Conservation (phyloP, 30 jellyfish, hydroid and myxozoan genomes). For the Cassiopea xamachana region DNA sequence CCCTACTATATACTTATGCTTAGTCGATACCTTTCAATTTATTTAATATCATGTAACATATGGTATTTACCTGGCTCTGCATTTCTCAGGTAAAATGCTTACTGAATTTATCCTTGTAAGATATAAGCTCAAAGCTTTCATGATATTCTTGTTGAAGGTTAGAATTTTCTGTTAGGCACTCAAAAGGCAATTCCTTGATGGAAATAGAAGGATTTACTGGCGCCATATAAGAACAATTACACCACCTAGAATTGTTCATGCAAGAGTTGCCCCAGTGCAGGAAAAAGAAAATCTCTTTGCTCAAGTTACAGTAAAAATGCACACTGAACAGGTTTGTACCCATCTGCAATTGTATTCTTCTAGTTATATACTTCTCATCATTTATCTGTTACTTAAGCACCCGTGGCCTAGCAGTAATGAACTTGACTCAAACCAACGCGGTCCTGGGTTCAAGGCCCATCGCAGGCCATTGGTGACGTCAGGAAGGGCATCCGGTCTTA, state of each 20-base stretch:
- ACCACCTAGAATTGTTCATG: conserved; percentile 89
- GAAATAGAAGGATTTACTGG: conserved; percentile 74
- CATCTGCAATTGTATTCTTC: background rate
- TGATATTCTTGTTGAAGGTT: background rate
- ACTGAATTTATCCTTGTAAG: too few species aligned
- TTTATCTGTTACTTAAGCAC: background rate
- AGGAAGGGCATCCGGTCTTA: too few species aligned
- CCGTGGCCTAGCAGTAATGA: too few species aligned
- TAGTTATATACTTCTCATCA: background rate
- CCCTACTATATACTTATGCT: too few species aligned
- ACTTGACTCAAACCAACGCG: too few species aligned
- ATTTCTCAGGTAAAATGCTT: too few species aligned
- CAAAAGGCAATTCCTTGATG: conserved; percentile 50
- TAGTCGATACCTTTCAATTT: too few species aligned
- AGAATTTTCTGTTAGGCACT: conserved; percentile 53
- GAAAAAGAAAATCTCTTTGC: conserved; percentile 84
- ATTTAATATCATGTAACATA: too few species aligned
- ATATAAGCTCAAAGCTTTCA: background rate
- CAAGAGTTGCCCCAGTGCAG: conserved; percentile 80
- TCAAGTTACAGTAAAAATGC: conserved; percentile 87
- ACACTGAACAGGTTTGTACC: conserved; percentile 78
- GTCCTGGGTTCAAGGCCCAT: too few species aligned
- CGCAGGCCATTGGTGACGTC: too few species aligned
- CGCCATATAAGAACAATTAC: conserved; percentile 69
- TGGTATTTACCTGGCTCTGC: too few species aligned